Conservation (phyloP, 2,888 invertebrate species). For the Hylaea fasciaria region DNA sequence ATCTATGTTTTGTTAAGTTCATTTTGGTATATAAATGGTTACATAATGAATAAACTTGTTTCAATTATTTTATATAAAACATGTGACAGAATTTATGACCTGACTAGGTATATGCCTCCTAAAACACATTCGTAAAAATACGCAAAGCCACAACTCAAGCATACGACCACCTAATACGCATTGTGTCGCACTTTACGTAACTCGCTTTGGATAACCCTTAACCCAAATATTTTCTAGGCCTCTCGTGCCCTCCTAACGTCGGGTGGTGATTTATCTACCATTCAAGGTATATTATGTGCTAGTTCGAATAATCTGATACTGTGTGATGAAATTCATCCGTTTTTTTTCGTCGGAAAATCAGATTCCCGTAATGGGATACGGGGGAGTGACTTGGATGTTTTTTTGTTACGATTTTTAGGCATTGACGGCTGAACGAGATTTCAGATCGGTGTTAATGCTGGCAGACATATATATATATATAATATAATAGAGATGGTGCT, state of each 20-base stretch:
- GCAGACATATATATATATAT: no score
- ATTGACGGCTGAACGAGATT: slow-evolving; percentile 13
- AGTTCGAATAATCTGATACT: slow-evolving; percentile 60
- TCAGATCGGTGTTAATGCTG: not conserved
- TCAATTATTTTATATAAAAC: no score
- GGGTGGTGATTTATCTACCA: slow-evolving; percentile 66
- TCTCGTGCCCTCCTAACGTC: slow-evolving; percentile 55
- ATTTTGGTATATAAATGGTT: no score
- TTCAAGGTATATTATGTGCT: slow-evolving; percentile 61
- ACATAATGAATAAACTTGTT: no score
- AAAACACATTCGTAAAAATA: slow-evolving; percentile 2
- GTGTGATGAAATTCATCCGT: slow-evolving; percentile 49
- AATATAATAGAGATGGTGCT: not conserved
- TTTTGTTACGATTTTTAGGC: slow-evolving; percentile 10
- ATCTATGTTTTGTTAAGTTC: no score
- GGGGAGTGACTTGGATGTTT: slow-evolving; percentile 17
- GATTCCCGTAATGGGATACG: slow-evolving; percentile 25
- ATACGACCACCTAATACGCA: slow-evolving; percentile 19
- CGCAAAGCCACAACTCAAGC: slow-evolving; percentile 6
- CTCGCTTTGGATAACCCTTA: slow-evolving; percentile 43
- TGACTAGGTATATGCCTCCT: no score
- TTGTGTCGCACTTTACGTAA: slow-evolving; percentile 34
- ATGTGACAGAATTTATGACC: no score
- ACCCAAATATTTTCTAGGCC: slow-evolving; percentile 59
- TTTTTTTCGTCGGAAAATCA: slow-evolving; percentile 25